Evolutionary conservation across 2,113 vertebrate genomes (phyloP).

Genomic region (Gracilinanus agilis): DNA sequence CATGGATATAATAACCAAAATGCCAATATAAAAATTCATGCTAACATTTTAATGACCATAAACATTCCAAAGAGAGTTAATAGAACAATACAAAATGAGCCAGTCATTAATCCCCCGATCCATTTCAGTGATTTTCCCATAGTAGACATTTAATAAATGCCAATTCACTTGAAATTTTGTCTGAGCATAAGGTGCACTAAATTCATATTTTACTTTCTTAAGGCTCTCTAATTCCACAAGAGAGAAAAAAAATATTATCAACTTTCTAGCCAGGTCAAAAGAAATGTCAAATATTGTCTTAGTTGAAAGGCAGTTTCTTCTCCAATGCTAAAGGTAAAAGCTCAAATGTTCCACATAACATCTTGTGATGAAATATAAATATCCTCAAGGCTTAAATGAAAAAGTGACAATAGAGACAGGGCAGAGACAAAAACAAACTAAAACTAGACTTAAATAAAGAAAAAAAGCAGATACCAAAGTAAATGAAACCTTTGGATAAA

Average conservation of each 20-base stretch:
- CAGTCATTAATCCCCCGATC: not conserved
- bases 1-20: not conserved
- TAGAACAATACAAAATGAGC: not conserved
- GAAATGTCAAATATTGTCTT: slow-evolving; percentile 5
- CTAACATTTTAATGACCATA: not conserved
- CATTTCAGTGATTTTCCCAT: not conserved
- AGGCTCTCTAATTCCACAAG: slow-evolving; percentile 1
- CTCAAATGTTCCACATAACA: slow-evolving; percentile 5
- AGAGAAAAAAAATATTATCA: not conserved
- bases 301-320: slow-evolving; percentile 45
- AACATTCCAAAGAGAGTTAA: not conserved
- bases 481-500: slow-evolving; percentile 45
- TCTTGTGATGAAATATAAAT: slow-evolving; percentile 42
- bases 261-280: slow-evolving; percentile 29
- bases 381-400: slow-evolving; percentile 34
- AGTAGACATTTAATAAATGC: not conserved
- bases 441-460: too few species aligned
- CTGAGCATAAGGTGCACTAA: not conserved
- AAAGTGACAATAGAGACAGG: slow-evolving; percentile 26
- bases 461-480: not conserved
- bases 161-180: not conserved
- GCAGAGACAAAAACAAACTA: not conserved
- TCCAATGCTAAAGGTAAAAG: not conserved
- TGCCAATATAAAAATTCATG: not conserved
- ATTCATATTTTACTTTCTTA: not conserved